phyloP scores from a whole-genome alignment of 2,113 vertebrate genomes.

The Meleagris gallopavo region DNA sequence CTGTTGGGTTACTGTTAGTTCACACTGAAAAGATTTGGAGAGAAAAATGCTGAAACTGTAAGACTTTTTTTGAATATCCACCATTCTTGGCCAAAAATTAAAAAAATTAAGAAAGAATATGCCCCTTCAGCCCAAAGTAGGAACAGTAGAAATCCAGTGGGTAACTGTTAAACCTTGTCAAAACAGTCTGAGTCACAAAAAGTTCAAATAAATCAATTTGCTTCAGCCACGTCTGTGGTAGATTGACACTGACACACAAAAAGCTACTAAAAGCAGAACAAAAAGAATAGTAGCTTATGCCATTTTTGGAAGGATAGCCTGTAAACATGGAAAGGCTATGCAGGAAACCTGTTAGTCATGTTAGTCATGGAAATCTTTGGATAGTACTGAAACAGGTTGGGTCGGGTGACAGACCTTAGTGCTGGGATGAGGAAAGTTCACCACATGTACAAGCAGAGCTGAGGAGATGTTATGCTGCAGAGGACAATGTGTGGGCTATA shows the following conservation, averaged over 20 bases:
- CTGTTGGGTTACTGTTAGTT: not conserved
- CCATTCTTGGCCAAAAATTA: not conserved
- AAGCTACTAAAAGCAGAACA: not conserved
- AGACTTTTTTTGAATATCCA: not conserved
- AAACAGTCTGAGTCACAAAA: not conserved
- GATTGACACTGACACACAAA: not conserved
- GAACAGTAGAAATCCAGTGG: not conserved
- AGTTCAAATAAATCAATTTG: not conserved
- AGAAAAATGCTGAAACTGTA: not conserved
- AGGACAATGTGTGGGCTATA: too few species aligned
- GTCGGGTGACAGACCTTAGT: not conserved
- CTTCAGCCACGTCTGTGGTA: not conserved
- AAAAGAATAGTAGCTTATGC: not conserved
- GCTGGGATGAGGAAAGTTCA: too few species aligned
- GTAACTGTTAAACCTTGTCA: not conserved
- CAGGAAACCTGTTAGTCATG: not conserved
- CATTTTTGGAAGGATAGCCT: not conserved
- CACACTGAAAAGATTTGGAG: not conserved
- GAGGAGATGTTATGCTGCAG: not conserved
- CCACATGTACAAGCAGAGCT: not conserved
- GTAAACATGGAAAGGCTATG: not conserved
- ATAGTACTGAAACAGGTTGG: not conserved
- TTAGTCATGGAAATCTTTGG: not conserved
- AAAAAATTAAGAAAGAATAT: not conserved
- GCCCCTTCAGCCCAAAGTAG: not conserved